Conservation (phyloP, 92 coral and sea anemone species). For the Umimayanthus kanabou region DNA sequence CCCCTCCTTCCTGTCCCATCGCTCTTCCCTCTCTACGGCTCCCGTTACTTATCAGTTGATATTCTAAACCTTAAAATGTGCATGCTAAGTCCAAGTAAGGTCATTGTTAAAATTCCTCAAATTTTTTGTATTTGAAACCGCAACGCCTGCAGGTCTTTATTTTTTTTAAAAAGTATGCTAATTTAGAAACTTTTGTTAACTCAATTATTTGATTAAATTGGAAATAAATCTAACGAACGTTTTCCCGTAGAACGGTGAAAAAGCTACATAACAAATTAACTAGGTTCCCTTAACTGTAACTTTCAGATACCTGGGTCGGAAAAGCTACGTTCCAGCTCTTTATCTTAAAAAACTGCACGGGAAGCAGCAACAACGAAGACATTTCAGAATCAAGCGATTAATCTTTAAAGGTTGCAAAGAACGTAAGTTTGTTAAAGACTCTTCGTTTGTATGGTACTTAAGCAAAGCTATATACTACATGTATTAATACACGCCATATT, state of each 20-base stretch:
- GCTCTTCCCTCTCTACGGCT: no score
- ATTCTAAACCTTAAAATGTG: no score
- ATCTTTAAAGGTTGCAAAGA: conserved; percentile 1
- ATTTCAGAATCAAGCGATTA: conserved; percentile 1
- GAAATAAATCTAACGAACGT: not conserved
- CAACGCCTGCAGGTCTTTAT: no score
- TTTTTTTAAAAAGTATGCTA: no score
- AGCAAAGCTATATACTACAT: not conserved
- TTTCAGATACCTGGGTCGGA: conserved; percentile 28
- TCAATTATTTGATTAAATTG: no score
- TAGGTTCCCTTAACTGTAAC: not conserved
- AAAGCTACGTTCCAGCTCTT: conserved; percentile 27
- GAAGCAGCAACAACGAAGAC: conserved; percentile 5
- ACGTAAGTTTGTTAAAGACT: not conserved
- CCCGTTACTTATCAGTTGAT: no score
- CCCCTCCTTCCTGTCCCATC: no score
- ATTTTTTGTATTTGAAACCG: no score
- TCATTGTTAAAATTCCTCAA: no score
- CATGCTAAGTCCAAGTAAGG: no score
- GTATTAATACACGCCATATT: not conserved
- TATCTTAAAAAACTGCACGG: conserved; percentile 16
- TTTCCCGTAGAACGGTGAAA: not conserved
- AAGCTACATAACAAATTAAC: not conserved
- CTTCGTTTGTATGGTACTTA: no score
- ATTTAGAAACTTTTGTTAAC: no score